Base-by-base conservation (phyloP, 2,888 invertebrate genomes). In the Athalia cordata region DNA sequence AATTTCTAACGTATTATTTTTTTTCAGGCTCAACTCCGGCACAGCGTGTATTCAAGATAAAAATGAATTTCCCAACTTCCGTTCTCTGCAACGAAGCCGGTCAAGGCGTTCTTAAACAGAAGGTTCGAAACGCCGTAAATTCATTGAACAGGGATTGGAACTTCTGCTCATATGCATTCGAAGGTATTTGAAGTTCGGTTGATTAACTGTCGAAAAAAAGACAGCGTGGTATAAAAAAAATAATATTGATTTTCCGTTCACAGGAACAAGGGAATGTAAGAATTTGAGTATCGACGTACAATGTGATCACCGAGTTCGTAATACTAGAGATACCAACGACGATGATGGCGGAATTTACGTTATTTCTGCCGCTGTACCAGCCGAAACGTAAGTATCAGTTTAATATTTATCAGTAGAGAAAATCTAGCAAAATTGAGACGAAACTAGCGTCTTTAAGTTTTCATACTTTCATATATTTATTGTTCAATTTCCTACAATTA, bases 81-180 rank as follows among this genome's bases (percentile, higher is more conserved):
- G 97, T 98, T 2, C 94, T 98, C 5, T 99, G 98, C 88, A 98
- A 98, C 86, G 96, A 97, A 90, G 98, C 98, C 45, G 98, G 98
- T 0, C 97, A 98, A 91, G 96, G 96, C 75, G 98, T 98, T 0
- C 92, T 98, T 5, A 93, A 96, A 67, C 97, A 98, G 87, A 96
- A 96, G 90, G 97, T 98, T 0, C 94, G 96, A 83, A 95, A 94
- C 84, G 97, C 98, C 7, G 95, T 99, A 77, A 96, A 97, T 86
- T 94, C 96, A 70, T 92, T 98, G 77, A 98, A 99, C 90, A 94
- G 97, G 84, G 97, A 98, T 87, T 99, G 98, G 98, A 96, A 97
- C 92, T 96, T 98, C 95, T 98, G 98, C 89, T 97, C 97, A 0
- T 96, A 97, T 89, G 94, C 96, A 80, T 93, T 95, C 66, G 96